These are phyloP conservation scores for Oplegnathus fasciatus DNA, from an alignment of 2,113 vertebrate species.

Conservation along the genomic window DNA sequence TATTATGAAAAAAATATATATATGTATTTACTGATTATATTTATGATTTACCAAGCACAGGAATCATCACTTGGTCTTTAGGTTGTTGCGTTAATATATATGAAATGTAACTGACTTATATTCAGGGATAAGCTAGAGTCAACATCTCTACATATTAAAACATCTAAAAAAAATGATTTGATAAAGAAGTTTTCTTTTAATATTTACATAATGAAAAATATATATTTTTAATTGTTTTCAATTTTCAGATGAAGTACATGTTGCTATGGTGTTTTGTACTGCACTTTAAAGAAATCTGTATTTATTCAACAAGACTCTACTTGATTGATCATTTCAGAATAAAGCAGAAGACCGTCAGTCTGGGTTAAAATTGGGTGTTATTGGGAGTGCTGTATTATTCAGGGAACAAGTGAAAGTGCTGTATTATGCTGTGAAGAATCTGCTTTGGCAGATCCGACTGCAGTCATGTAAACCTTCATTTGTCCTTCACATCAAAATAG, in stretches of 20 bases:
- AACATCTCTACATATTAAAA: no score
- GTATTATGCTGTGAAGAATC: constrained; percentile 17
- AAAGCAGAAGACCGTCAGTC: not conserved
- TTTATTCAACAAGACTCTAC: not conserved
- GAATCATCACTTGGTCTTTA: not conserved
- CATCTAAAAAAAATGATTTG: no score
- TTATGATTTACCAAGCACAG: not conserved
- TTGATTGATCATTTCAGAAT: not conserved
- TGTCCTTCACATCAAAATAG: constrained; percentile 42
- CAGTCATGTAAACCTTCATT: constrained; percentile 44
- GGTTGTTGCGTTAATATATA: not conserved
- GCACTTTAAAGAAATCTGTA: not conserved
- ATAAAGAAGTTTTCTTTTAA: no score
- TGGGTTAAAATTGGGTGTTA: not conserved
- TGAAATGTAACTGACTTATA: not conserved
- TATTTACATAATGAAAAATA: no score
- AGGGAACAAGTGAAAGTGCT: constrained; percentile 5
- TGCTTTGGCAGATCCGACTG: not conserved
- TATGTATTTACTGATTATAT: no score
- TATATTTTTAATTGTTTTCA: no score
- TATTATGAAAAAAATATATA: not conserved
- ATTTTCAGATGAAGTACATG: not conserved
- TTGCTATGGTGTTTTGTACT: not conserved
- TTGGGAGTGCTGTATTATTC: constrained; percentile 23
- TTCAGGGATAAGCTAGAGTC: not conserved